These are phyloP conservation scores for Choloepus hoffmanni DNA, from an alignment of 2,113 vertebrate genomes.

Conservation along the genomic window DNA sequence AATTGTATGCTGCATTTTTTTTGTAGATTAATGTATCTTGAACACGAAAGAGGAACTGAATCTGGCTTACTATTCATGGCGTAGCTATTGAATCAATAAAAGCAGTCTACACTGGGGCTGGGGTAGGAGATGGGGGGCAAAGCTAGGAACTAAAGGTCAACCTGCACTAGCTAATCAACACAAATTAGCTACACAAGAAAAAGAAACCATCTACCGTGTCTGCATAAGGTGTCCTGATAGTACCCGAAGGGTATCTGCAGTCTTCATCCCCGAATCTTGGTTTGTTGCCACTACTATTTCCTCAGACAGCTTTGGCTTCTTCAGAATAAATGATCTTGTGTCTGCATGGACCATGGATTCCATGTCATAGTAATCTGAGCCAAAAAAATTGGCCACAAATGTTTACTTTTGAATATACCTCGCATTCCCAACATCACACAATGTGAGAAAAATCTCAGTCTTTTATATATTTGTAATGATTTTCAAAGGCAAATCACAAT, in stretches of 20 bases:
- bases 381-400: conserved; percentile 80
- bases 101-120: not conserved
- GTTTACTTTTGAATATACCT: conserved; percentile 77
- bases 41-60: conserved; percentile 63
- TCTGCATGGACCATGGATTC: conserved; percentile 88
- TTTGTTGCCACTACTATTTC: conserved; percentile 84
- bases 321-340: conserved; percentile 97
- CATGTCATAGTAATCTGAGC: conserved; percentile 62
- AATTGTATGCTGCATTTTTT: conserved; percentile 25
- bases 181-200: conserved; percentile 75
- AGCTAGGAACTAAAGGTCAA: not conserved
- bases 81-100: not conserved
- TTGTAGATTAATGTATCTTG: not conserved
- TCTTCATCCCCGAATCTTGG: conserved; percentile 53
- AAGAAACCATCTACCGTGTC: conserved; percentile 84
- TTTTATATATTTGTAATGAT: conserved; percentile 54
- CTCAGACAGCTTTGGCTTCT: conserved; percentile 90
- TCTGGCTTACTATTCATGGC: not conserved
- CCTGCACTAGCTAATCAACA: conserved; percentile 67
- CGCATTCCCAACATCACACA: conserved; percentile 76
- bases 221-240: too few species aligned
- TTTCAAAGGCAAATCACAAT: conserved; percentile 65
- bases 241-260: conserved; percentile 88
- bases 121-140: not conserved
- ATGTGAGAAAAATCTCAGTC: conserved; percentile 75